Evolutionary conservation across 1,140 invertebrate species (phyloP).

Genomic region (Calycopis cecrops): DNA sequence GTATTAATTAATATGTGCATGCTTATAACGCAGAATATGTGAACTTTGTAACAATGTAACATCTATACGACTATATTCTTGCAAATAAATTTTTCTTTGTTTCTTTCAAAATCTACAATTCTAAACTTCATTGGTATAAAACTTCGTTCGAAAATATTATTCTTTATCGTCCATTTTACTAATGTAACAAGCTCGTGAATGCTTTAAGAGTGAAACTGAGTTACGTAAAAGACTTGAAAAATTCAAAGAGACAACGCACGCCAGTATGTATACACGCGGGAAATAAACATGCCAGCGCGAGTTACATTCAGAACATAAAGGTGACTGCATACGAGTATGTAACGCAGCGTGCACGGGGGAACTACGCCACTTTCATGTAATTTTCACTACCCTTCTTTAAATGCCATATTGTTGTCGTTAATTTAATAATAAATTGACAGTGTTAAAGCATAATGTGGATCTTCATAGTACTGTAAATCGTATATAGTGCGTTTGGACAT

Average conservation of each 20-base stretch:
- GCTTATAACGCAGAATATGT: too few species aligned
- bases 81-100: too few species aligned
- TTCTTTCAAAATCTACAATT: too few species aligned
- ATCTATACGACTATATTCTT: too few species aligned
- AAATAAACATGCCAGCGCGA: slow-evolving; percentile 46
- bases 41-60: too few species aligned
- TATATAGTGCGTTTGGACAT: too few species aligned
- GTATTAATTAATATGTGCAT: too few species aligned
- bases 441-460: too few species aligned
- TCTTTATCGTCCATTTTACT: background rate
- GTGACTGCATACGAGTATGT: slow-evolving; percentile 7
- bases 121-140: background rate
- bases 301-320: slow-evolving; percentile 26
- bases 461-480: too few species aligned
- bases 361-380: background rate
- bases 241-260: slow-evolving; percentile 42
- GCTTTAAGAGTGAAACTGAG: background rate
- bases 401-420: background rate
- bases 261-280: slow-evolving; percentile 39
- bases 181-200: background rate
- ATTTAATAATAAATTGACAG: background rate
- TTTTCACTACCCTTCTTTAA: background rate
- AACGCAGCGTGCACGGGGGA: background rate
- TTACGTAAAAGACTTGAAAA: slow-evolving; percentile 22
- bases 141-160: too few species aligned